A percentile compares a stretch with the other conserved stretches of the same genome.
These are phyloP conservation scores for Dermatophagoides farinae DNA, from an alignment of 1,140 invertebrate genomes.

Conservation along the genomic window DNA sequence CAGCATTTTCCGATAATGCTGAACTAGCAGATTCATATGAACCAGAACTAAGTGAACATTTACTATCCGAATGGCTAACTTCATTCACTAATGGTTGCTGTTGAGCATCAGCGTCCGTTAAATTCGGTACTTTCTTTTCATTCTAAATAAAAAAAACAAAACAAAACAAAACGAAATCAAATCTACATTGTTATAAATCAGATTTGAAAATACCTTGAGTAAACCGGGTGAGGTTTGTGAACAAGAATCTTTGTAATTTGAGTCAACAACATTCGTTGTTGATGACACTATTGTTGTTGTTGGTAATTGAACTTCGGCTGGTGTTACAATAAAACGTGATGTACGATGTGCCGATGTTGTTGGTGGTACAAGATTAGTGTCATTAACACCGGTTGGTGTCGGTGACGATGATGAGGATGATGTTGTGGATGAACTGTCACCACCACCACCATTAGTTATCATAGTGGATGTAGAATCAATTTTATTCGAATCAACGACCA, in stretches of 20 bases:
- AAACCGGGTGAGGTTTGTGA: constrained; percentile 1
- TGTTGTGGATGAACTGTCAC: neutral
- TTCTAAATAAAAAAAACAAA: neutral
- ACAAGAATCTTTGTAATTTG: constrained; percentile 1
- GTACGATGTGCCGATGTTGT: neutral
- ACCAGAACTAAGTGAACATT: neutral
- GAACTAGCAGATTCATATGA: constrained; percentile 5
- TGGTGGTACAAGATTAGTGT: neutral
- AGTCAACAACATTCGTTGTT: neutral
- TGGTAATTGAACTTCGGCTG: neutral
- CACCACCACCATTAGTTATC: too few species aligned
- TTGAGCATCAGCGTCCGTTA: neutral
- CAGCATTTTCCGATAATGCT: neutral
- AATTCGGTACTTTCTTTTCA: neutral
- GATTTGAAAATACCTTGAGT: neutral
- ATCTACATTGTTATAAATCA: neutral
- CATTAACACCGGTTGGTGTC: neutral
- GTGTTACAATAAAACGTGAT: constrained; percentile 1
- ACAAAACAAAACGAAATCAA: neutral
- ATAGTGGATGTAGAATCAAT: too few species aligned
- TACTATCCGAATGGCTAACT: neutral
- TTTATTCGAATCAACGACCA: too few species aligned
- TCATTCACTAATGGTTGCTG: neutral
- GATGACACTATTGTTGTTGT: neutral
- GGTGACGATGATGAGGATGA: neutral